phyloP scores from a whole-genome alignment of 2,888 invertebrate species.

The Hesperia comma region DNA sequence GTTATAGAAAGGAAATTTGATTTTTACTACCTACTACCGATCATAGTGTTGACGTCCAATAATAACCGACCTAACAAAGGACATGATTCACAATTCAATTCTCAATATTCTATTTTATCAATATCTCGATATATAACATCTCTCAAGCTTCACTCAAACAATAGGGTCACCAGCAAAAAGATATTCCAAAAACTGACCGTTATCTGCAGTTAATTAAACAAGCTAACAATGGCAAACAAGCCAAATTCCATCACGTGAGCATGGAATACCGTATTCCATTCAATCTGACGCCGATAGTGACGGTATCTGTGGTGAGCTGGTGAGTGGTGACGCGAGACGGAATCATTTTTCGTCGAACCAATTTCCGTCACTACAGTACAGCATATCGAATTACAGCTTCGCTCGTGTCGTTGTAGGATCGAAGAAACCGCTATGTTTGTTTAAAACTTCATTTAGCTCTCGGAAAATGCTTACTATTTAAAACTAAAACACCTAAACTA shows the following conservation, averaged over 20 bases:
- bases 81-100: too few species aligned
- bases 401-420: slow-evolving; percentile 10
- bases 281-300: neutral
- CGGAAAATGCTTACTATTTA: too few species aligned
- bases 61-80: too few species aligned
- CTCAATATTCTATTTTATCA: too few species aligned
- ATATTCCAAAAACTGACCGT: neutral
- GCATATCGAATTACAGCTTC: slow-evolving; percentile 23
- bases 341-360: slow-evolving; percentile 43
- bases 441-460: neutral
- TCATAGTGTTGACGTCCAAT: too few species aligned
- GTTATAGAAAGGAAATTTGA: too few species aligned
- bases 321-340: slow-evolving; percentile 13
- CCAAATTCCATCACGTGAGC: slow-evolving; percentile 16
- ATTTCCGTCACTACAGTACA: slow-evolving; percentile 42
- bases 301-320: neutral
- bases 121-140: too few species aligned
- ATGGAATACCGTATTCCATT: slow-evolving; percentile 4
- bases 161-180: neutral
- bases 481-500: too few species aligned
- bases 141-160: too few species aligned
- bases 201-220: neutral
- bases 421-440: slow-evolving; percentile 17
- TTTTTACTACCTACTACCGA: too few species aligned
- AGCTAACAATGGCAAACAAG: slow-evolving; percentile 17